phyloP scores from a whole-genome alignment of 2,888 invertebrate genomes.

The Cephus rjabovi region DNA sequence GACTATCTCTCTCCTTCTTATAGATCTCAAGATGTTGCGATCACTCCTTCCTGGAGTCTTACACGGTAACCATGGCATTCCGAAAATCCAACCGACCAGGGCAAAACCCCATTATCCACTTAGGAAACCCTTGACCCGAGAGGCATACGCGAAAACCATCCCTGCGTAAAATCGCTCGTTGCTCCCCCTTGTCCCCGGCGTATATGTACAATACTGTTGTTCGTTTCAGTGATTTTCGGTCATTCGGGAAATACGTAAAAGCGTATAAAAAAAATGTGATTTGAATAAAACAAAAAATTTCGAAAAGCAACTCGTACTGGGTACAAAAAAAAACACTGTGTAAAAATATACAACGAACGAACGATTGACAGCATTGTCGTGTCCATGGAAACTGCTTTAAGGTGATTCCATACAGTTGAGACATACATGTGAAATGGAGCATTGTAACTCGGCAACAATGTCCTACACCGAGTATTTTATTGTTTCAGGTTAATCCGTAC shows the following conservation, averaged over 20 bases:
- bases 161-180: not conserved
- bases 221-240: not conserved
- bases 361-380: not conserved
- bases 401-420: not conserved
- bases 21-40: not conserved
- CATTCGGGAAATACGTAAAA: not conserved
- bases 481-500: not conserved
- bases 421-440: not conserved
- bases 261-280: not conserved
- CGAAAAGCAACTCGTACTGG: not conserved
- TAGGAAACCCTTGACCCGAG: not conserved
- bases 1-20: constrained; percentile 11
- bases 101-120: not conserved
- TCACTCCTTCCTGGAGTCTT: constrained; percentile 1
- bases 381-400: not conserved
- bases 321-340: not conserved
- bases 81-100: not conserved
- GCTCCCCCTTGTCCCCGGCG: not conserved
- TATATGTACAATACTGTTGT: not conserved
- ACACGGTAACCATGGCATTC: not conserved
- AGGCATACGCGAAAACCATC: not conserved
- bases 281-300: not conserved
- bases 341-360: not conserved
- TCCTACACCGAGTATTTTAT: not conserved
- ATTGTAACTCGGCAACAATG: not conserved